phyloP scores from a whole-genome alignment of 2,113 vertebrate genomes.

The Tragelaphus scriptus region DNA sequence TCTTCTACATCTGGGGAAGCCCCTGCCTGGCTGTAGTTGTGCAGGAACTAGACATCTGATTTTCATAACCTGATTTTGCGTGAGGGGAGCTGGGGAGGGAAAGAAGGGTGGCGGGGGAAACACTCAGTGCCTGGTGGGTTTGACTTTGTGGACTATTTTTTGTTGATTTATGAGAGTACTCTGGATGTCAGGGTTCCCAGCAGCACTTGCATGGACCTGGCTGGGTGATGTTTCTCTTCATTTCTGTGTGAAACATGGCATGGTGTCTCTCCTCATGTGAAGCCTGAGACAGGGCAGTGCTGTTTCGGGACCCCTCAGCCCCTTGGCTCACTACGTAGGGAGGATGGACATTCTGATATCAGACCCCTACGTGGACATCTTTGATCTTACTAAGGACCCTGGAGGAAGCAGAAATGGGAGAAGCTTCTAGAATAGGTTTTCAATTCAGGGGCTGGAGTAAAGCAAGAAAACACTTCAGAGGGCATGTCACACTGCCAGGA shows the following conservation, averaged over 20 bases:
- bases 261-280: accelerated
- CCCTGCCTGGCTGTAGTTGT: background rate
- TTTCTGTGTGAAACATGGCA: background rate
- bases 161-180: background rate
- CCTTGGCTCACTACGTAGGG: background rate
- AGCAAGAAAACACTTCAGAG: background rate
- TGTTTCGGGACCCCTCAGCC: accelerated
- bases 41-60: background rate
- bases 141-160: background rate
- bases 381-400: background rate
- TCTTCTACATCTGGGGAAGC: background rate
- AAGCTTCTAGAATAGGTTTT: background rate
- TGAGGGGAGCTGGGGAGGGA: background rate
- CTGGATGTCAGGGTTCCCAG: background rate
- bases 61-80: background rate
- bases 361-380: background rate
- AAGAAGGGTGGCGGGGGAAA: background rate
- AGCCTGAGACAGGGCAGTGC: background rate
- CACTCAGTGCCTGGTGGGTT: accelerated
- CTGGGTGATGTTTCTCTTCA: background rate
- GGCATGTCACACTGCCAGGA: accelerated
- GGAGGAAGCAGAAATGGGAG: background rate
- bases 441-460: background rate
- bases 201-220: too few species aligned
- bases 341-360: background rate